A percentile compares a stretch with the other conserved stretches of the same genome.
phyloP scores from a whole-genome alignment of 1,140 invertebrate genomes.

The Chymomyza costata region DNA sequence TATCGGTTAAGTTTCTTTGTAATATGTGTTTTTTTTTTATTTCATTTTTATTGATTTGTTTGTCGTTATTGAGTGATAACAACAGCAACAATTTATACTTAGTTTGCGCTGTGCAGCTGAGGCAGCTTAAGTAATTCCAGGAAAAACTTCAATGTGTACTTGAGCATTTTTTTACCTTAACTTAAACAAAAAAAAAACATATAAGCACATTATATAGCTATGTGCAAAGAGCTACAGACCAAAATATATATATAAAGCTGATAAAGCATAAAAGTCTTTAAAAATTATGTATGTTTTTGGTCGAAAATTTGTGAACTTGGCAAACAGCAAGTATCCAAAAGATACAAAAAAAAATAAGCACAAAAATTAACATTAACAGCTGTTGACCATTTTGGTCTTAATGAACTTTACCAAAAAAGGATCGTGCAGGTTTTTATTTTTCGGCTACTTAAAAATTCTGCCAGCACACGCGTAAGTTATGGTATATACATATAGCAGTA shows the following conservation, averaged over 20 bases:
- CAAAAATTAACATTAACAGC: slow-evolving; percentile 37
- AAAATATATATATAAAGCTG: slow-evolving; percentile 32
- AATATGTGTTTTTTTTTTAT: background rate
- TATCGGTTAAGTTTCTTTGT: slow-evolving; percentile 13
- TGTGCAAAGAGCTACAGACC: too few species aligned
- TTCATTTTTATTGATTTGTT: slow-evolving; percentile 25
- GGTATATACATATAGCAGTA: slow-evolving; percentile 11
- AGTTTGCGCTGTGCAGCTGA: too few species aligned
- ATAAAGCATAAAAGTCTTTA: slow-evolving; percentile 44
- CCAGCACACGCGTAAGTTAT: slow-evolving; percentile 33
- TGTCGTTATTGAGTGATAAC: slow-evolving; percentile 1
- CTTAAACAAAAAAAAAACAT: too few species aligned
- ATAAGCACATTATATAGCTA: too few species aligned
- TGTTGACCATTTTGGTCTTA: slow-evolving; percentile 54
- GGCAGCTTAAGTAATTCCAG: slow-evolving; percentile 46
- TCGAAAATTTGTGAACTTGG: slow-evolving; percentile 13
- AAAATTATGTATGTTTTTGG: slow-evolving; percentile 19
- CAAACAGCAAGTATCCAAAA: too few species aligned
- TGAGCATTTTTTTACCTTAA: slow-evolving; percentile 9
- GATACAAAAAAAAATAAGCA: slow-evolving; percentile 19
- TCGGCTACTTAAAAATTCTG: slow-evolving; percentile 59
- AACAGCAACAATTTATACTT: background rate
- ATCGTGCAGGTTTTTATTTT: slow-evolving; percentile 37
- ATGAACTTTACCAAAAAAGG: slow-evolving; percentile 52
- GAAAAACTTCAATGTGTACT: slow-evolving; percentile 43